Evolutionary conservation across 2,888 invertebrate species (phyloP).

Genomic region (Anthrax anthrax): DNA sequence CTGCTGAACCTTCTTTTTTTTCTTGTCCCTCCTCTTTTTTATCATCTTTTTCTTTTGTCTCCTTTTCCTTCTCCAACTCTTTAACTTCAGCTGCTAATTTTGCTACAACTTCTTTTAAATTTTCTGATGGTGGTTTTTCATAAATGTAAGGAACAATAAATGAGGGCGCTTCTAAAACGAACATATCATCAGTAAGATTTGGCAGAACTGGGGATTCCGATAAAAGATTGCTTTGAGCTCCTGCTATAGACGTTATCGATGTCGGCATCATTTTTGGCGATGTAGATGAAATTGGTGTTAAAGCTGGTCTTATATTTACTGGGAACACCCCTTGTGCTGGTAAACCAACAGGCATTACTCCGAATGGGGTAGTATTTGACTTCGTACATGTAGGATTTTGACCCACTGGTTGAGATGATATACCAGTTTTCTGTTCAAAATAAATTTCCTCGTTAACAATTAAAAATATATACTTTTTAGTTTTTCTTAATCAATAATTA

Average conservation of each 20-base stretch:
- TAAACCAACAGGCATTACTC: constrained; percentile 37
- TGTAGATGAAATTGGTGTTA: constrained; percentile 33
- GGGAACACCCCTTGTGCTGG: constrained; percentile 51
- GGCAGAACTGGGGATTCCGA: constrained; percentile 52
- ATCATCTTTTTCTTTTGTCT: constrained; percentile 37
- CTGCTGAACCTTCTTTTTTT: constrained; percentile 10
- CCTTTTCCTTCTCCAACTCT: constrained; percentile 43
- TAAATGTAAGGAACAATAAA: constrained; percentile 89
- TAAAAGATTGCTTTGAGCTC: constrained; percentile 26
- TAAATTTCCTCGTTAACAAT: no score
- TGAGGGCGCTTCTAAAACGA: constrained; percentile 81
- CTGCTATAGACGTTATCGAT: constrained; percentile 22
- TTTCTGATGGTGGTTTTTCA: constrained; percentile 72
- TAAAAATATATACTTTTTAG: no score
- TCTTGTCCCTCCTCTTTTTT: constrained; percentile 32
- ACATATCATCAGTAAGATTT: constrained; percentile 81
- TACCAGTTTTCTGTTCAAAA: constrained; percentile 28
- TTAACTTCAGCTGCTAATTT: constrained; percentile 49
- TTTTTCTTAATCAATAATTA: no score
- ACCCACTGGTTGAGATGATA: constrained; percentile 30
- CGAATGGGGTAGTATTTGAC: constrained; percentile 12
- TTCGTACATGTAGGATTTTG: constrained; percentile 7
- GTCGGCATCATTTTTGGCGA: constrained; percentile 26
- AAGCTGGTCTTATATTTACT: constrained; percentile 40
- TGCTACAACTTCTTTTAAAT: constrained; percentile 57